Base-by-base conservation (phyloP, 1,140 invertebrate species). In the Polypedilum pembai region DNA sequence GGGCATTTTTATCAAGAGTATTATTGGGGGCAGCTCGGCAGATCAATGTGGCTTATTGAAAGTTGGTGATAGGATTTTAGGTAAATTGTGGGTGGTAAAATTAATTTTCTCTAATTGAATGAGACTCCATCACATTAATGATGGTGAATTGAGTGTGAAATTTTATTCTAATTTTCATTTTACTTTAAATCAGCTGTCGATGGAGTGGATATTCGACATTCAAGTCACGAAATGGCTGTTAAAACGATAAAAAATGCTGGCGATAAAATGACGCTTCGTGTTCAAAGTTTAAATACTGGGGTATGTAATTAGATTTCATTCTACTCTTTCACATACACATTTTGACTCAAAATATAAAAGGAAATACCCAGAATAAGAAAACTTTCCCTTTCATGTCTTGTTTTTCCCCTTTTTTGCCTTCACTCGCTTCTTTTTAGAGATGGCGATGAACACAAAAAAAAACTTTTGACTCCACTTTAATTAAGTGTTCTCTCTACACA, bases 1-100 rank as follows among this genome's bases (percentile, higher is more conserved):
- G 73, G 97, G 97, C 15, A 98, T 99, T 79, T 99, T 99, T 82
- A 96, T 99, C 77, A 99, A 99, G 83, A 95, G 97, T 82, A 96
- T 99, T 8, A 86, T 98, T 41, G 88, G 92, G 3, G 90, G 95
- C 76, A 98, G 95, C 86, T 96, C 96, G n/a, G 97, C 96, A 5
- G 95, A 94, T 56, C 86, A 88, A 78, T 91, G 92, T 78, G 94
- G 92, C 40, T 89, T 92, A 77, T 84, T 98, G 24, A 95, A 96
- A 86, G 92, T 93, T 84, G 81, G 76, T 75, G 74, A 74, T 24
- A 40, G 18, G 12, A 74, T 74, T 74, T 45, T 74, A 45, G 40
- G 73, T 40, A 40, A 73, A 10, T 17, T 12, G 12, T 7, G 3
- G 0, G 1, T 33, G 8, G 4, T 73, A 0, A 10, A 73, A 3